Evolutionary conservation across 2,888 invertebrate genomes (phyloP).

Genomic region (Limnephilus lunatus): DNA sequence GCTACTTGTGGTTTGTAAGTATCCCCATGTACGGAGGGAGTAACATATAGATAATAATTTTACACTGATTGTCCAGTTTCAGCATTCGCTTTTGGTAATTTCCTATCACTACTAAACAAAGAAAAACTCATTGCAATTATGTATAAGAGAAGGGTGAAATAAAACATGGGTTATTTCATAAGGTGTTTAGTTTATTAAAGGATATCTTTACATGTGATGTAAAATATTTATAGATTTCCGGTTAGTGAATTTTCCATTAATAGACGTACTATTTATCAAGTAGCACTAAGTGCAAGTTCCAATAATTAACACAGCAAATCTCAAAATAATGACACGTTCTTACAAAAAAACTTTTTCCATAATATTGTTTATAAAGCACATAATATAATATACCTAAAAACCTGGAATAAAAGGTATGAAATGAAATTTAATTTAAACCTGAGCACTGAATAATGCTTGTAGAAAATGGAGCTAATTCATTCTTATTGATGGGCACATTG

Average conservation of each 20-base stretch:
- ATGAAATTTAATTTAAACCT: slow-evolving; percentile 22
- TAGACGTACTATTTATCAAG: background rate
- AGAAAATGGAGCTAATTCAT: slow-evolving; percentile 27
- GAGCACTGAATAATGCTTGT: background rate
- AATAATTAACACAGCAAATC: slow-evolving; percentile 29
- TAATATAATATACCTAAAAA: slow-evolving; percentile 39
- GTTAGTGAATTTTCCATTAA: slow-evolving; percentile 14
- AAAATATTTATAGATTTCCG: slow-evolving; percentile 18
- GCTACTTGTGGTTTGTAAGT: no score
- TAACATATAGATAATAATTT: background rate
- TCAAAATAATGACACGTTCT: background rate
- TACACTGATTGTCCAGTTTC: background rate
- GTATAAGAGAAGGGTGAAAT: background rate
- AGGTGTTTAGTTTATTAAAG: slow-evolving; percentile 18
- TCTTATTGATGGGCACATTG: slow-evolving; percentile 89
- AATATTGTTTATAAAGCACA: slow-evolving; percentile 37
- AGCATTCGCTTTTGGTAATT: background rate
- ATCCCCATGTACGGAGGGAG: no score
- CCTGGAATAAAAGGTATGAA: slow-evolving; percentile 41
- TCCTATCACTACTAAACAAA: background rate
- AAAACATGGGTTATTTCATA: background rate
- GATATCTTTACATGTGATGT: slow-evolving; percentile 29
- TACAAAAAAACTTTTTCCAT: slow-evolving; percentile 36
- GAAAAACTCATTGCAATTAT: background rate
- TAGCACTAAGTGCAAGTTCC: slow-evolving; percentile 36